Percentiles rank a stretch among this genome's conserved stretches.
Conservation (phyloP, 2,113 vertebrate species). For the Acanthochromis polyacanthus region DNA sequence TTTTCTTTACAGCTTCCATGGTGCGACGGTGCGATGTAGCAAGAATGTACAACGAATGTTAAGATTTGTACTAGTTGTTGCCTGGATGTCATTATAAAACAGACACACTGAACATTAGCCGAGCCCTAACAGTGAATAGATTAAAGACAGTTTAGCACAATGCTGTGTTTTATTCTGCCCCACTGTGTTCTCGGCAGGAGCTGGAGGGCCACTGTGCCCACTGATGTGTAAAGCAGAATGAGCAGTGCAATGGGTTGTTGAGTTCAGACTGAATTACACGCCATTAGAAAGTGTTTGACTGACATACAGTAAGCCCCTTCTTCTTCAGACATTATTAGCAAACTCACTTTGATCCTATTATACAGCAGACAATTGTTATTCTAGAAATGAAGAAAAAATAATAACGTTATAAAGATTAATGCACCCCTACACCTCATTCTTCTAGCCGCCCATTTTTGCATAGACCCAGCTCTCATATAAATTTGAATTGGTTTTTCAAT, state of each 20-base stretch:
- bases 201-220: conserved; percentile 73
- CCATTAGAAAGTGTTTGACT: conserved; percentile 81
- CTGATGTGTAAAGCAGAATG: conserved; percentile 78
- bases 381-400: conserved; percentile 84
- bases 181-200: conserved; percentile 68
- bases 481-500: conserved; percentile 88
- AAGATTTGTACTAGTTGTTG: conserved; percentile 74
- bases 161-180: conserved; percentile 67
- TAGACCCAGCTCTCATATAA: conserved; percentile 78
- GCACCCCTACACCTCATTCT: conserved; percentile 79
- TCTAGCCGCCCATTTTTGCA: conserved; percentile 75
- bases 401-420: conserved; percentile 87
- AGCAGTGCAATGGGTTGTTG: conserved; percentile 69
- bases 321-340: conserved; percentile 84
- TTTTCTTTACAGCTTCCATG: conserved; percentile 30
- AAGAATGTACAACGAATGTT: conserved; percentile 58
- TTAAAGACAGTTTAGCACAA: conserved; percentile 79
- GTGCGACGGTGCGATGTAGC: conserved; percentile 52
- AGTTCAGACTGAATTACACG: conserved; percentile 81
- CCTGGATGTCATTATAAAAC: conserved; percentile 79
- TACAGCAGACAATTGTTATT: conserved; percentile 82
- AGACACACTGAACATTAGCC: conserved; percentile 72
- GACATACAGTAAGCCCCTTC: conserved; percentile 76
- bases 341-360: conserved; percentile 84
- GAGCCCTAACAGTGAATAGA: conserved; percentile 75